Percentiles rank a stretch among this genome's conserved stretches.
Evolutionary conservation across 2,888 invertebrate species (phyloP).

Genomic region (Drosophila formosana): DNA sequence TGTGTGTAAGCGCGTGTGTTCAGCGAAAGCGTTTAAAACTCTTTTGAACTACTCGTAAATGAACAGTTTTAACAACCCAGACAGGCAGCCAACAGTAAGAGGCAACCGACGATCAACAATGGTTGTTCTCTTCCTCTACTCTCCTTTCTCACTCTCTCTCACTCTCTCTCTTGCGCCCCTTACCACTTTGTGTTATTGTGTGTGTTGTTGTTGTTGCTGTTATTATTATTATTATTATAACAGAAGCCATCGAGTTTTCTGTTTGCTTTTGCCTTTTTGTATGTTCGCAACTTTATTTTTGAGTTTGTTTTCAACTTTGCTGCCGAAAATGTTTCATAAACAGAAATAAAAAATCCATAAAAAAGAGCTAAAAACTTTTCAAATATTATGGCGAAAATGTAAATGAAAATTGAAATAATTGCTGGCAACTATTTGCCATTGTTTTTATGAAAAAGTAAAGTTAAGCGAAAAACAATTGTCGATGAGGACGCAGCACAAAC

Average conservation of each 20-base stretch:
- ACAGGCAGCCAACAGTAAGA: slow-evolving; percentile 24
- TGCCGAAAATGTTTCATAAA: slow-evolving; percentile 52
- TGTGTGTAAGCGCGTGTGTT: slow-evolving; percentile 10
- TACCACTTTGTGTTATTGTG: background rate
- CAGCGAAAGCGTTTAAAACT: slow-evolving; percentile 51
- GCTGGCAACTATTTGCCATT: slow-evolving; percentile 54
- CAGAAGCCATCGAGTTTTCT: slow-evolving; percentile 27
- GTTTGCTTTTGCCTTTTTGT: slow-evolving; percentile 16
- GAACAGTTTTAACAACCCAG: slow-evolving; percentile 47
- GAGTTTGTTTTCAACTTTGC: slow-evolving; percentile 49
- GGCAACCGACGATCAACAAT: slow-evolving; percentile 40
- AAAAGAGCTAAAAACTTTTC: slow-evolving; percentile 32
- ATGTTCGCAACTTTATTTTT: slow-evolving; percentile 46
- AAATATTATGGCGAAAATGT: slow-evolving; percentile 58
- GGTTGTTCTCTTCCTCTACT: slow-evolving; percentile 18
- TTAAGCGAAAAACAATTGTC: slow-evolving; percentile 6
- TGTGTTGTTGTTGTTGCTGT: slow-evolving; percentile 16
- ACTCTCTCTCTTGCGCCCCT: no score
- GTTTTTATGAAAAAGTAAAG: slow-evolving; percentile 16
- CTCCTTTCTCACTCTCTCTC: background rate
- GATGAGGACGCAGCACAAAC: background rate
- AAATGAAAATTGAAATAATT: slow-evolving; percentile 63
- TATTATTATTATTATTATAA: slow-evolving; percentile 29
- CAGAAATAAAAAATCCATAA: slow-evolving; percentile 33
- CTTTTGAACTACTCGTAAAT: slow-evolving; percentile 47